Evolutionary conservation across 2,797 vertebrate species (phyloP), one percentile per base, ranked within the genome.

Genomic region (Urosaurus nigricauda): DNA sequence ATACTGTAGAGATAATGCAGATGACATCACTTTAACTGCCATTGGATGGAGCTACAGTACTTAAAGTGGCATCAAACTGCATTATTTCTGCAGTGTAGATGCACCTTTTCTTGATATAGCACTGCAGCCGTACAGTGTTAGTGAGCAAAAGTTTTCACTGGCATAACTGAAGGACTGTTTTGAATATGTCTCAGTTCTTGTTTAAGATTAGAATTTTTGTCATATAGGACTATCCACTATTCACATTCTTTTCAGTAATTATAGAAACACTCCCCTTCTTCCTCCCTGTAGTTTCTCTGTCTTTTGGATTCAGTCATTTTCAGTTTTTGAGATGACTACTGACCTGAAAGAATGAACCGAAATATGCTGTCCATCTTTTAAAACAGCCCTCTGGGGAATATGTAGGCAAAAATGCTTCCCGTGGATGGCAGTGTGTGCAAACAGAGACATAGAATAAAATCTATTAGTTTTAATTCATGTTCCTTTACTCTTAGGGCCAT

Each of bases 401-500:
- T 47, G 82, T 47, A 80, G 53, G 24, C 0, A 0, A 68, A 7
- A 71, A 26, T 16, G 82, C 60, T 16, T 75, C 85, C 60, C 43
- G 83, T 37, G 37, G 60, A 68, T 87, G 26, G n/a, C 21, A 29
- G 81, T 35, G 40, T 17, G 35, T 7, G 51, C 77, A 47, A 58
- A 91, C 90, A 11, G 56, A 6, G 35, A 16, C 70, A 17, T 79
- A 17, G 87, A 90, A 11, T 70, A 70, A 88, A 82, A 75, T 35
- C 78, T 92, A 80, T 32, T 12, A 63, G 37, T 80, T 12, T n/a
- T 13, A 17, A 83, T 93, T 93, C 89, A 92, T 60, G 24, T 87
- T 74, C 86, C 87, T 60, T 83, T 93, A 73, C 87, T 89, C 87
- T 93, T 96, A 99, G 99, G 98, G 82, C 95, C 97, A 85, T 97